Base-by-base conservation (phyloP, 1,140 invertebrate genomes). In the Leucophenga varia region DNA sequence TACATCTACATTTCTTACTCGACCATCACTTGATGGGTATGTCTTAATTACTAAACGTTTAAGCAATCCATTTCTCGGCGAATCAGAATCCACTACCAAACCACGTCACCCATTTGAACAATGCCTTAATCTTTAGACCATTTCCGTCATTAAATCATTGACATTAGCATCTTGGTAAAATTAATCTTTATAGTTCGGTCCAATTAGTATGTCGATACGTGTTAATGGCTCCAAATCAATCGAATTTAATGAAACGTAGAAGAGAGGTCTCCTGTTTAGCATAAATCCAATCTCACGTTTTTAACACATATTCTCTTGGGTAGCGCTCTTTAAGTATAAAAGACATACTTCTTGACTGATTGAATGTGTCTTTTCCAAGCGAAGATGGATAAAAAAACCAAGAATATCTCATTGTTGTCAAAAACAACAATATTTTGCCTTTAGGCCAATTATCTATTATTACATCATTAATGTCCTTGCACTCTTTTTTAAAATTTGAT, bases 401-500 rank as follows among this genome's bases (percentile, higher is more conserved):
- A n/a, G n/a, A 46, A 43, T 18, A 64, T 52, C 17, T 42, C 52
- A 2, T 64, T n/a, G 1, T 53, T 22, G 1, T 50, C 40, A 18
- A 32, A 46, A 2, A 65, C 22, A 36, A 34, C 45, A 0, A 38
- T 19, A 64, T 31, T 36, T 30, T 10, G 2, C 19, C 39, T 3
- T 31, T n/a, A 20, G 61, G 36, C 14, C 64, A 14, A 13, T 57
- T 50, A 20, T 36, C 17, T 12, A 57, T 14, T 0, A n/a, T n/a
- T n/a, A 50, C 42, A 14, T 46, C 50, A 13, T 25, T 7, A 2
- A 74, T 36, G 18, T 67, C 63, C 0, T 30, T 52, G 7, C 61
- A 42, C 3, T 61, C 55, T 9, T 69, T 68, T 9, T 55, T 46
- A 51, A 78, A 78, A 50, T 77, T 76, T 2, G 67, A 74, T 19